phyloP scores from a whole-genome alignment of 2,888 invertebrate species.

The Congeria kusceri region DNA sequence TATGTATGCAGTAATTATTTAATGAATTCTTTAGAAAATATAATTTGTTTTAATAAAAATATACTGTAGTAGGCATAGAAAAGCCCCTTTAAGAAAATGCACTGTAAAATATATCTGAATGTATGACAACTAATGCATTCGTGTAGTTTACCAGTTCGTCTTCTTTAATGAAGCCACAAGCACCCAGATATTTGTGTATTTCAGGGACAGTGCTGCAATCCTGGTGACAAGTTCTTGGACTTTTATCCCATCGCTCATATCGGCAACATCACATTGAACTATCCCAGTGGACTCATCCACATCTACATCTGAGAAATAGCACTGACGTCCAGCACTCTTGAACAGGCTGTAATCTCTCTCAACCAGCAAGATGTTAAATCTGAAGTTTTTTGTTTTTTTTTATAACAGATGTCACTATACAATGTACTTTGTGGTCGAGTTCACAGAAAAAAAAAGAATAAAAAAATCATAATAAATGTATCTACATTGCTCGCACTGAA shows the following conservation, averaged over 20 bases:
- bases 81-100: no score
- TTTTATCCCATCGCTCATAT: conserved; percentile 57
- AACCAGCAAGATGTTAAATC: conserved; percentile 67
- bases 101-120: no score
- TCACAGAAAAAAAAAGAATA: no score
- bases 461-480: no score
- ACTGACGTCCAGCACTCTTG: conserved; percentile 1
- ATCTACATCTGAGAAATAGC: conserved; percentile 69
- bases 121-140: no score
- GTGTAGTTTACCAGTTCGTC: conserved; percentile 42
- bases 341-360: conserved; percentile 67
- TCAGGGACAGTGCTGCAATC: conserved; percentile 65
- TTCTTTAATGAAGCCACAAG: conserved; percentile 52
- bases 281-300: conserved; percentile 72
- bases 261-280: conserved; percentile 54
- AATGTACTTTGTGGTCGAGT: no score
- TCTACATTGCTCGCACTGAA: no score
- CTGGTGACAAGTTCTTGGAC: conserved; percentile 63
- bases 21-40: no score
- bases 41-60: no score
- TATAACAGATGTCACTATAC: no score
- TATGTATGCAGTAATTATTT: no score
- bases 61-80: no score
- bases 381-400: conserved; percentile 30
- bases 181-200: conserved; percentile 69